Evolutionary conservation across 2,113 vertebrate genomes (phyloP), one percentile per base, ranked within the genome.

Genomic region (Hemibagrus wyckioides): DNA sequence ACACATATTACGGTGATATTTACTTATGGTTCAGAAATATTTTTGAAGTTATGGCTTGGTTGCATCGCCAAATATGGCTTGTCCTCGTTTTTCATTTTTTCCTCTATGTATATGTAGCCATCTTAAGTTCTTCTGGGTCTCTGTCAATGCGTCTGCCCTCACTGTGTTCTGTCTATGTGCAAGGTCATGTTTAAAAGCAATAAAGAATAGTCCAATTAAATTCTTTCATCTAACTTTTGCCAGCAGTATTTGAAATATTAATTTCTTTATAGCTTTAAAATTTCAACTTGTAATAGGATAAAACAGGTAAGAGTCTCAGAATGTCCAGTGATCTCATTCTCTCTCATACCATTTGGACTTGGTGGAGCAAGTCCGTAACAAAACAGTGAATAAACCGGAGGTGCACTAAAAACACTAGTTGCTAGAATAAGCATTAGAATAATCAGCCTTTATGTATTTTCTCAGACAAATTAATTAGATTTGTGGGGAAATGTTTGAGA

Each of bases 151-250:
- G 90, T 89, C 93, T 95, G 92, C 94, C 92, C 86, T 94, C 94
- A 93, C 92, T 94, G 92, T 95, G 92, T 90, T 94, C 90, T 95
- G 92, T 95, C 93, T 95, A 93, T 96, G 94, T 95, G 93, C 90
- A 94, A 93, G 92, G 86, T 94, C 93, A 93, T 95, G 94, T 95
- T 95, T 93, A 93, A 94, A 88, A 96, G 94, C 94, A 96, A 96
- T 95, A 96, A 95, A 96, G 92, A 91, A 89, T 92, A 93, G 93
- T 93, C 85, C 90, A 91, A 92, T 90, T 92, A 92, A 92, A 89
- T 87, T 80, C 89, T 89, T 91, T 91, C 75, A 86, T 77, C 30
- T 21, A 79, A 80, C 79, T 89, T 82, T 87, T 87, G 83, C 77
- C 76, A 76, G 25, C n/a, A n/a, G 48, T 67, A 86, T 69, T 54